A percentile compares a stretch with the other conserved stretches of the same genome.
Evolutionary conservation across 2,797 vertebrate genomes (phyloP).

Genomic region (Sebastes kiyomatsui): DNA sequence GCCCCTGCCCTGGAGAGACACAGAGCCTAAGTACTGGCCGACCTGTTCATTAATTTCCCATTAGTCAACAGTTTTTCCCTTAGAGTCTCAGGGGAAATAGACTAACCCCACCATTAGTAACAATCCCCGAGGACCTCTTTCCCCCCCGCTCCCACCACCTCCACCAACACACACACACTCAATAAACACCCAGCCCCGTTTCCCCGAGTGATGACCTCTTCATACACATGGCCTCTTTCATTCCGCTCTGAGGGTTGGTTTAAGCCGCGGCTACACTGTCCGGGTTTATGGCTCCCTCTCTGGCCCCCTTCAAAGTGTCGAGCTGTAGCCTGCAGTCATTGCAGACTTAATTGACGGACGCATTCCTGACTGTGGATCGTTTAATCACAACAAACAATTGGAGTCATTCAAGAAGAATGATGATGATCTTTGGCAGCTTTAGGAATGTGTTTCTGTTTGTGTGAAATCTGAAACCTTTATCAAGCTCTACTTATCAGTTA

Average conservation of each 20-base stretch:
- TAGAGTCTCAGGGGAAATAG: slow-evolving; percentile 57
- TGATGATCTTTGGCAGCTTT: slow-evolving; percentile 16
- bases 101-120: slow-evolving; percentile 63
- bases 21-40: slow-evolving; percentile 36
- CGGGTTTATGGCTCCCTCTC: slow-evolving; percentile 64
- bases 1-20: slow-evolving; percentile 41
- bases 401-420: slow-evolving; percentile 39
- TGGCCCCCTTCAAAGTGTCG: slow-evolving; percentile 58
- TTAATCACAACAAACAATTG: slow-evolving; percentile 70
- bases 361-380: slow-evolving; percentile 60
- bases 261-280: slow-evolving; percentile 60
- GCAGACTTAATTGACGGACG: slow-evolving; percentile 59
- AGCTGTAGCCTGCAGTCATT: slow-evolving; percentile 60
- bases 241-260: slow-evolving; percentile 69
- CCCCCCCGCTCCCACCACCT: slow-evolving; percentile 10
- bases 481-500: neutral
- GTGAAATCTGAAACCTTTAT: slow-evolving; percentile 10
- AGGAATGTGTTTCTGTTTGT: slow-evolving; percentile 32
- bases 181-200: slow-evolving; percentile 48
- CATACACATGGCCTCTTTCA: slow-evolving; percentile 74
- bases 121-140: slow-evolving; percentile 49
- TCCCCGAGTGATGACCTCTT: slow-evolving; percentile 75
- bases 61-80: slow-evolving; percentile 69
- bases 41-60: slow-evolving; percentile 75
- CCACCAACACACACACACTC: slow-evolving; percentile 20